Evolutionary conservation across 1,140 invertebrate species (phyloP), one percentile per base, ranked within the genome.

Genomic region (Trichogramma pretiosum): DNA sequence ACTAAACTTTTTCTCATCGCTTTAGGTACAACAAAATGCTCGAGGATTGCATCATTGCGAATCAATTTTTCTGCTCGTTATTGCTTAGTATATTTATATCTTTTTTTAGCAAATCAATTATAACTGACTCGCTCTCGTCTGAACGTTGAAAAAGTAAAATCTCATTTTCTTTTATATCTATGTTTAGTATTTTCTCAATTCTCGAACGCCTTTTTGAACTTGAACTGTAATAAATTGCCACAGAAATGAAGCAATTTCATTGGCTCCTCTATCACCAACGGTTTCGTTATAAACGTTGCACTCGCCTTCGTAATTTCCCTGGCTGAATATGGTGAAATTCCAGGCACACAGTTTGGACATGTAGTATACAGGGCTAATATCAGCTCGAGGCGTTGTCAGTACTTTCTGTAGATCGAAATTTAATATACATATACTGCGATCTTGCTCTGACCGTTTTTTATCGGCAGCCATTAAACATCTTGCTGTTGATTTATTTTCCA

Each of bases 271-370:
- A 10, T 37, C 22, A 19, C 35, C 35, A 11, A 37, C 2, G 9
- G 35, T 37, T 13, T 37, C 35, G 22, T 37, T 21, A 9, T 13
- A 37, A 2, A 37, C 18, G 53, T 61, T 72, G 43, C 68, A 69
- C 28, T 26, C 16, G n/a, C 40, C 40, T 18, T 43, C 24, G 17
- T 32, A 9, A 10, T 19, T 43, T 14, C 26, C 26, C 14, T 30
- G n/a, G n/a, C 33, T 19, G 21, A 24, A 43, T 1, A 43, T 5
- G 5, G 40, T 26, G 33, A 43, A 43, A 43, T 43, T 43, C 22
- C 24, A 43, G 1, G 33, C 40, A 17, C 18, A 19, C 17, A 43
- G 26, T 17, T 32, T 43, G 1, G 40, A 43, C 26, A 43, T 30
- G 21, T 43, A 43, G 22, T 43, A 43, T 1, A 43, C 8, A 18